phyloP scores from a whole-genome alignment of 2,797 vertebrate genomes.

The Enteromius unitaeniatus region DNA sequence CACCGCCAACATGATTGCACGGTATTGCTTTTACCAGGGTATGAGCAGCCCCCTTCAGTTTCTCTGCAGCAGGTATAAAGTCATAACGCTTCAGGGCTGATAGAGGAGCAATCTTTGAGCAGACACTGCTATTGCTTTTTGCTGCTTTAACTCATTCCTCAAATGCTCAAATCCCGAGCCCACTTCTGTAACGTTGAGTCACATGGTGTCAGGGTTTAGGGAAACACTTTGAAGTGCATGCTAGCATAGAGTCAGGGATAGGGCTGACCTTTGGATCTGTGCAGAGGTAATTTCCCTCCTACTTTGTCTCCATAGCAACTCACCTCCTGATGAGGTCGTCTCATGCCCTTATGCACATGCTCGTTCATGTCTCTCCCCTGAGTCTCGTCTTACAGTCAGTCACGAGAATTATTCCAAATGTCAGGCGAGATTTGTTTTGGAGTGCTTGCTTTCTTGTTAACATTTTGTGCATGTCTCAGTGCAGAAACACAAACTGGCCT shows the following conservation, averaged over 20 bases:
- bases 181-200: slow-evolving; percentile 11
- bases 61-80: slow-evolving; percentile 12
- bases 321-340: slow-evolving; percentile 42
- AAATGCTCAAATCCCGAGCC: slow-evolving; percentile 15
- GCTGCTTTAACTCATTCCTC: slow-evolving; percentile 32
- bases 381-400: slow-evolving; percentile 7
- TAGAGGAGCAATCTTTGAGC: slow-evolving; percentile 14
- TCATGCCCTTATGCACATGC: slow-evolving; percentile 20
- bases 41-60: not conserved
- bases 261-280: slow-evolving; percentile 49
- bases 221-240: slow-evolving; percentile 21
- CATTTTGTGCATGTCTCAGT: slow-evolving; percentile 16
- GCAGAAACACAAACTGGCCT: slow-evolving; percentile 21
- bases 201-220: slow-evolving; percentile 11
- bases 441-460: slow-evolving; percentile 31
- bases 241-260: slow-evolving; percentile 24
- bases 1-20: not conserved
- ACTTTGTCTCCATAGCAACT: slow-evolving; percentile 54
- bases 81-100: not conserved
- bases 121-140: slow-evolving; percentile 5
- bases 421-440: slow-evolving; percentile 33
- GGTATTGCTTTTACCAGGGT: not conserved
- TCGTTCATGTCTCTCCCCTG: slow-evolving; percentile 25
- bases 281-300: slow-evolving; percentile 52
- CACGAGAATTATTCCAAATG: slow-evolving; percentile 27